These are phyloP conservation scores for Eurois occulta DNA, from an alignment of 2,888 invertebrate species.

Conservation along the genomic window DNA sequence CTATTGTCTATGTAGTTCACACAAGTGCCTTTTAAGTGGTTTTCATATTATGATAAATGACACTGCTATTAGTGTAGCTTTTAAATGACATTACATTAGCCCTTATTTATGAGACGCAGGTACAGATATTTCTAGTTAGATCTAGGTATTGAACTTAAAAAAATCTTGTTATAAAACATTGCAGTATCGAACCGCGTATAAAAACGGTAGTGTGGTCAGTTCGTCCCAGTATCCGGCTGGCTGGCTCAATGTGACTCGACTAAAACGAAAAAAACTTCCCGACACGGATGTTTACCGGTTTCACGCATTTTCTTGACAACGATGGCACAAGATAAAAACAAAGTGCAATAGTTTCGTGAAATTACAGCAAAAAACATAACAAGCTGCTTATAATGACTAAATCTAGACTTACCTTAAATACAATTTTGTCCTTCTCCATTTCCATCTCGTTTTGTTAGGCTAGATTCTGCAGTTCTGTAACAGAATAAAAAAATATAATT, in stretches of 20 bases:
- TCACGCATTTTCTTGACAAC: slow-evolving; percentile 37
- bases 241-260: slow-evolving; percentile 42
- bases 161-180: slow-evolving; percentile 13
- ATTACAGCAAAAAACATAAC: slow-evolving; percentile 34
- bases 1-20: slow-evolving; percentile 69
- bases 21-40: slow-evolving; percentile 47
- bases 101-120: slow-evolving; percentile 31
- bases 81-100: slow-evolving; percentile 35
- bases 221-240: slow-evolving; percentile 30
- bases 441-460: slow-evolving; percentile 45
- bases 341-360: slow-evolving; percentile 23
- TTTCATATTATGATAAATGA: slow-evolving; percentile 57
- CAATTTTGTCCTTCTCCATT: slow-evolving; percentile 87
- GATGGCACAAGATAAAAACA: slow-evolving; percentile 45
- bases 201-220: slow-evolving; percentile 37
- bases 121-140: not conserved
- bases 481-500: slow-evolving; percentile 13
- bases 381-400: not conserved
- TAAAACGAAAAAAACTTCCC: slow-evolving; percentile 45
- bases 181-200: slow-evolving; percentile 18
- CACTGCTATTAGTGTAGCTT: slow-evolving; percentile 36
- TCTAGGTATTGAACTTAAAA: not conserved
- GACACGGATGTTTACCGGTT: slow-evolving; percentile 63
- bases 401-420: slow-evolving; percentile 83
- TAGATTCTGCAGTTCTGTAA: slow-evolving; percentile 63